Evolutionary conservation across 92 coral and sea anemone species (phyloP).

Genomic region (Muricea muricata): DNA sequence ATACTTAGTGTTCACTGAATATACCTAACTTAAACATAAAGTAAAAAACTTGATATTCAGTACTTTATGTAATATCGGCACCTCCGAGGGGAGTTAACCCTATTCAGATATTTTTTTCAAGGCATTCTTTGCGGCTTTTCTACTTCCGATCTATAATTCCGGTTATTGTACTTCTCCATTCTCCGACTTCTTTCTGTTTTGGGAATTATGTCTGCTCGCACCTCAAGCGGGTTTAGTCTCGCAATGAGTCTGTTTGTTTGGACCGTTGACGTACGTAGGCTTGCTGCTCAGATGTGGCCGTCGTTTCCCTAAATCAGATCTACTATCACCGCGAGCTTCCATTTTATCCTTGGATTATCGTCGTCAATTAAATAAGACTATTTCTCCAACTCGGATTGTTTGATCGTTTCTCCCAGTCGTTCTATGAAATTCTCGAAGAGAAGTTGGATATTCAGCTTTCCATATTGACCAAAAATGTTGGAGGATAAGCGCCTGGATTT

Average conservation of each 20-base stretch:
- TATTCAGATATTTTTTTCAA: background rate
- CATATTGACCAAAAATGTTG: background rate
- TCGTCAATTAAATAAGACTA: conserved; percentile 30
- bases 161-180: background rate
- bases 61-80: background rate
- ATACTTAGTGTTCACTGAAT: too few relatives aligned
- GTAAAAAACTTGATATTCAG: too few relatives aligned
- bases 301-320: background rate
- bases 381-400: background rate
- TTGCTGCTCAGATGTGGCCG: background rate
- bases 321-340: conserved; percentile 27
- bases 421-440: conserved; percentile 24
- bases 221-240: background rate
- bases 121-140: background rate
- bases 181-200: background rate
- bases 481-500: background rate
- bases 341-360: conserved; percentile 22
- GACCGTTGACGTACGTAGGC: background rate
- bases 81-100: background rate
- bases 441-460: conserved; percentile 18
- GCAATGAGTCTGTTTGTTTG: conserved; percentile 5
- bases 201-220: background rate
- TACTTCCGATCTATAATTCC: background rate
- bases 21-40: too few relatives aligned
- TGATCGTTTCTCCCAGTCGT: conserved; percentile 1